These are phyloP conservation scores for Ibycter americanus DNA, from an alignment of 2,797 vertebrate genomes.

Conservation along the genomic window DNA sequence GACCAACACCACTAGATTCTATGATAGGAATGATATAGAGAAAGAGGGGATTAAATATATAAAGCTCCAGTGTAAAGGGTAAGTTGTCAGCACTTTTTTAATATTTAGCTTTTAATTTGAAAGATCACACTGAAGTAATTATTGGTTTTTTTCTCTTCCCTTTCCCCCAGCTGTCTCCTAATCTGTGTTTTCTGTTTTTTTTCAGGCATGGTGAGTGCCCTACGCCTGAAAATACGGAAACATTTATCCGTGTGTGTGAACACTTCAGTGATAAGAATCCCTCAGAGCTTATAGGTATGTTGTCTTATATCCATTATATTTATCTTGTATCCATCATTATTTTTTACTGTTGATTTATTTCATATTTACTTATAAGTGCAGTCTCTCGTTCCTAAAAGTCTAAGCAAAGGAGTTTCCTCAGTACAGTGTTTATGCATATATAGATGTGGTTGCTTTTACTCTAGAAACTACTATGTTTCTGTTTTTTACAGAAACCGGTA, in stretches of 20 bases:
- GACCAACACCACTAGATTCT: constrained; percentile 96
- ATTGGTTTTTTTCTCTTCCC: background rate
- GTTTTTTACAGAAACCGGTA: background rate
- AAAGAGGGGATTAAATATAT: constrained; percentile 94
- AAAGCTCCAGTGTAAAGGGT: constrained; percentile 98
- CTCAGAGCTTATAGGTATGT: constrained; percentile 91
- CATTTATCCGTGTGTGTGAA: constrained; percentile 91
- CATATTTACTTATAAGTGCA: background rate
- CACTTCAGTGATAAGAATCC: constrained; percentile 92
- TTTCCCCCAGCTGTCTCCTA: background rate
- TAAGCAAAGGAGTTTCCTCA: background rate
- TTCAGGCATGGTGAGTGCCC: constrained; percentile 93
- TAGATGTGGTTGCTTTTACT: background rate
- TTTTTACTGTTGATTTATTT: background rate
- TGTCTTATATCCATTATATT: background rate
- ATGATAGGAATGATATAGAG: constrained; percentile 93
- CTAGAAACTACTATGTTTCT: background rate
- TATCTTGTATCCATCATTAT: background rate
- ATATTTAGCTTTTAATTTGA: background rate
- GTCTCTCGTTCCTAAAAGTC: background rate
- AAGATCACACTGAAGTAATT: background rate
- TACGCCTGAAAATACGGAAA: constrained; percentile 86
- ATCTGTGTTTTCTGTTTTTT: constrained; percentile 1
- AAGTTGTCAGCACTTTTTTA: constrained; percentile 33
- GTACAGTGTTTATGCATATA: background rate